phyloP scores from a whole-genome alignment of 2,113 vertebrate species.

The Gulo gulo region DNA sequence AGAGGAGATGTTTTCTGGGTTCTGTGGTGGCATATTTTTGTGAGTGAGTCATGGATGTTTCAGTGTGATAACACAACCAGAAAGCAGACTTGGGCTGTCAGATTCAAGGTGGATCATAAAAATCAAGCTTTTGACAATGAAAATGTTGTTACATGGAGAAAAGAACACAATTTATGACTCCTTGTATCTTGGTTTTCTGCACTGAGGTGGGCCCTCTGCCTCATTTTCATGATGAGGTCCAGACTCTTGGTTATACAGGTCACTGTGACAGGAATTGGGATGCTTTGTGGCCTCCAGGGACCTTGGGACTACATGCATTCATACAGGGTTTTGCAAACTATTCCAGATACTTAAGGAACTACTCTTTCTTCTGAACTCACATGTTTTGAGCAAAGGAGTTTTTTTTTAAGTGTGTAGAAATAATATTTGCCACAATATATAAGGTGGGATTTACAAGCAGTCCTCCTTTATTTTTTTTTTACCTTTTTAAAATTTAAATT shows the following conservation, averaged over 20 bases:
- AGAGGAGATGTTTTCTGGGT: neutral
- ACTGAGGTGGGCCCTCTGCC: neutral
- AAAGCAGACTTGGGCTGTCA: neutral
- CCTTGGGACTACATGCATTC: neutral
- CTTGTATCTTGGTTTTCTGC: neutral
- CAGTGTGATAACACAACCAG: conserved; percentile 31
- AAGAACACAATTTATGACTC: neutral
- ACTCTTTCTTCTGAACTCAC: neutral
- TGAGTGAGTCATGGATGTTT: conserved; percentile 45
- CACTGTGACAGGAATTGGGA: neutral
- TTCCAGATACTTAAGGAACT: neutral
- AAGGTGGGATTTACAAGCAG: neutral
- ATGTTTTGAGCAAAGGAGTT: neutral
- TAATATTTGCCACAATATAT: neutral
- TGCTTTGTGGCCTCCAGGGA: neutral
- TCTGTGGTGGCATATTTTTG: neutral
- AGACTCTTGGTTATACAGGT: neutral
- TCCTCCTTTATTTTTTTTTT: neutral
- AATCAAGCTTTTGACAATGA: conserved; percentile 20
- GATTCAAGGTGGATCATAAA: conserved; percentile 17
- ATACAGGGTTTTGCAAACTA: neutral
- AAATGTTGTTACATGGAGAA: neutral
- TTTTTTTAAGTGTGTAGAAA: neutral
- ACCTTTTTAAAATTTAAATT: neutral
- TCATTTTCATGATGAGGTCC: neutral